Evolutionary conservation across 2,888 invertebrate species (phyloP).

Genomic region (Hipparchia sbordonii): DNA sequence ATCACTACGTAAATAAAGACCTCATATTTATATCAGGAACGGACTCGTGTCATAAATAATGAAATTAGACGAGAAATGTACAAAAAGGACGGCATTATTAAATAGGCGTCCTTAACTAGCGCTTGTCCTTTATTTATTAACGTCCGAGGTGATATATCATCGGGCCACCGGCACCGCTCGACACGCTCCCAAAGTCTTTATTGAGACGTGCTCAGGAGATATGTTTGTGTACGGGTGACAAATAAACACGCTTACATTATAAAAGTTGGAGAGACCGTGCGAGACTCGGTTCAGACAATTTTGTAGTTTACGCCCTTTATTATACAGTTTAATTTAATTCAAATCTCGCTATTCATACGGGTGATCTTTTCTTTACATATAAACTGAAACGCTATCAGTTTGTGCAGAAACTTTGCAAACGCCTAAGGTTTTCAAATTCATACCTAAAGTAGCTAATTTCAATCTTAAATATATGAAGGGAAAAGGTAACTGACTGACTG

Average conservation of each 20-base stretch:
- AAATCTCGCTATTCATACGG: slow-evolving; percentile 7
- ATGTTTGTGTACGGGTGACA: slow-evolving; percentile 48
- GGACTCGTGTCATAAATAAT: slow-evolving; percentile 32
- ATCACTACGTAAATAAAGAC: slow-evolving; percentile 14
- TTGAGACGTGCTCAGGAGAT: slow-evolving; percentile 57
- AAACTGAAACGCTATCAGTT: slow-evolving; percentile 7
- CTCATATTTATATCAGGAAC: slow-evolving; percentile 16
- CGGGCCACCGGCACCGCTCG: slow-evolving; percentile 58
- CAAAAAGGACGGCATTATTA: slow-evolving; percentile 50
- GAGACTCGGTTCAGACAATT: slow-evolving; percentile 23
- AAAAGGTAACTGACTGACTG: too few relatives aligned
- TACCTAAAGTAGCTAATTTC: too few relatives aligned
- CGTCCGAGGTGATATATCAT: slow-evolving; percentile 57
- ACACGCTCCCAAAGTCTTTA: slow-evolving; percentile 53
- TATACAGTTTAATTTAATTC: slow-evolving; percentile 29
- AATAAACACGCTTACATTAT: slow-evolving; percentile 44
- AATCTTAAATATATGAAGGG: too few relatives aligned
- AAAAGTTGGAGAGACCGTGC: slow-evolving; percentile 37
- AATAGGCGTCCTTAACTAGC: slow-evolving; percentile 54
- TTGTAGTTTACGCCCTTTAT: slow-evolving; percentile 31
- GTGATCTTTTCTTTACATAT: slow-evolving; percentile 21
- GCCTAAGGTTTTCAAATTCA: neutral
- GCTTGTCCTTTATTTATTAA: slow-evolving; percentile 59
- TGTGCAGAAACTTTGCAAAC: neutral
- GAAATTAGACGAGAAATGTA: slow-evolving; percentile 34